Evolutionary conservation across 2,888 invertebrate species (phyloP), one percentile per base, ranked within the genome.

Genomic region (Polia nebulosa): DNA sequence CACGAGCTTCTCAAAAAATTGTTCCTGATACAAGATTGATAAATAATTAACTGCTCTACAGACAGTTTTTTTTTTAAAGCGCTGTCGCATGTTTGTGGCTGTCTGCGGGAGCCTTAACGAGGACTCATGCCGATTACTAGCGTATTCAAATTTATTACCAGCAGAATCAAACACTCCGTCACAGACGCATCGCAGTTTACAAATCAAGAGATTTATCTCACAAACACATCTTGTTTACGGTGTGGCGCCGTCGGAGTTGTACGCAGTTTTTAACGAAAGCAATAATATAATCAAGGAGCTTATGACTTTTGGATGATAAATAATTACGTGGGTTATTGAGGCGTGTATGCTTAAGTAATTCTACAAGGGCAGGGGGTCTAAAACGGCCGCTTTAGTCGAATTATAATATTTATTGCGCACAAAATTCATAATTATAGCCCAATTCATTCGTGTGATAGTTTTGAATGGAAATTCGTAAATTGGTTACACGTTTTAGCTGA

Each of bases 161-260:
- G 17, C 59, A 41, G 52, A 80, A 73, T 76, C 78, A 79, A 79
- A 82, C 73, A 81, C 64, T 75, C 67, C 53, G 66, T 81, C 68
- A 58, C 68, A 51, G 52, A 66, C 39, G 41, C 60, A 78, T 56
- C 71, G 47, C 64, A 78, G 85, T 78, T 83, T 81, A 78, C 81
- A 74, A 79, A 85, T 78, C 76, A 71, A 61, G 72, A 76, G 81
- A 83, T 85, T 85, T 84, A 84, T 85, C 67, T 82, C 58, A 64
- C 71, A 72, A 72, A 76, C 67, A 70, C 61, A 69, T 69, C 79
- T 78, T 83, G 78, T 84, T 85, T 83, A 82, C 64, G 51, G 29
- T 57, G 69, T 53, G 85, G 83, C 85, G 78, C 83, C 80, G 65
- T 27, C 49, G 67, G 20, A 66, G 65, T 68, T 72, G 25, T 20